Evolutionary conservation across 2,888 invertebrate species (phyloP).

Genomic region (Apoda limacodes): DNA sequence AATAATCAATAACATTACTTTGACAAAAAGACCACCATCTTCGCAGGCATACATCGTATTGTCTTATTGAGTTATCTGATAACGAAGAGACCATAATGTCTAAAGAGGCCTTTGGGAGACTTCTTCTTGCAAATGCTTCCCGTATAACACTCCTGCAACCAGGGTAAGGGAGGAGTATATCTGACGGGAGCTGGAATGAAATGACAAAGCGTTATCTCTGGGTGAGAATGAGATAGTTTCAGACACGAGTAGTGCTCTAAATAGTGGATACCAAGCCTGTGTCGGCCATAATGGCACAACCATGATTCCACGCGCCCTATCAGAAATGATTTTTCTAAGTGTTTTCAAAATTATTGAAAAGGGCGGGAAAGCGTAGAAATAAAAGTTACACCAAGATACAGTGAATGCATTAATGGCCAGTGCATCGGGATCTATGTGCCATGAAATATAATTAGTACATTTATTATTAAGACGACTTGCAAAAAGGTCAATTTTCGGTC

Average conservation of each 20-base stretch:
- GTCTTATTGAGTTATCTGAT: constrained; percentile 9
- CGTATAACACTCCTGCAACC: constrained; percentile 12
- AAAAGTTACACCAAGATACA: constrained; percentile 13
- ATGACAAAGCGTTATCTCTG: constrained; percentile 5
- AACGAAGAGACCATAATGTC: constrained; percentile 12
- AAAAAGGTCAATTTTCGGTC: constrained; percentile 20
- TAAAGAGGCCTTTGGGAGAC: constrained; percentile 1
- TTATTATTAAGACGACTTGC: constrained; percentile 19
- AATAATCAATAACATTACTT: too few relatives aligned
- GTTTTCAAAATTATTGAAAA: constrained; percentile 18
- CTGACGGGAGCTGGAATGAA: constrained; percentile 7
- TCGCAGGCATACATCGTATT: constrained; percentile 7
- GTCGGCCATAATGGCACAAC: constrained; percentile 20
- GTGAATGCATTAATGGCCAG: constrained; percentile 20
- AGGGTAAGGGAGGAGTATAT: constrained; percentile 7
- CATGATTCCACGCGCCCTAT: constrained; percentile 18
- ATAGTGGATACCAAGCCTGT: constrained; percentile 21
- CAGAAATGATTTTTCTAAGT: constrained; percentile 16
- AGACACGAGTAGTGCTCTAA: constrained; percentile 8
- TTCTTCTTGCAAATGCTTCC: constrained; percentile 4
- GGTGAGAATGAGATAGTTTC: constrained; percentile 7
- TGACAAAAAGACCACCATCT: constrained; percentile 4
- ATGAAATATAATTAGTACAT: constrained; percentile 17
- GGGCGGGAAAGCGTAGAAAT: constrained; percentile 21
- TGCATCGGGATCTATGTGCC: constrained; percentile 21